Evolutionary conservation across 2,888 invertebrate genomes (phyloP), one percentile per base, ranked within the genome.

Genomic region (Conchocele bisecta): DNA sequence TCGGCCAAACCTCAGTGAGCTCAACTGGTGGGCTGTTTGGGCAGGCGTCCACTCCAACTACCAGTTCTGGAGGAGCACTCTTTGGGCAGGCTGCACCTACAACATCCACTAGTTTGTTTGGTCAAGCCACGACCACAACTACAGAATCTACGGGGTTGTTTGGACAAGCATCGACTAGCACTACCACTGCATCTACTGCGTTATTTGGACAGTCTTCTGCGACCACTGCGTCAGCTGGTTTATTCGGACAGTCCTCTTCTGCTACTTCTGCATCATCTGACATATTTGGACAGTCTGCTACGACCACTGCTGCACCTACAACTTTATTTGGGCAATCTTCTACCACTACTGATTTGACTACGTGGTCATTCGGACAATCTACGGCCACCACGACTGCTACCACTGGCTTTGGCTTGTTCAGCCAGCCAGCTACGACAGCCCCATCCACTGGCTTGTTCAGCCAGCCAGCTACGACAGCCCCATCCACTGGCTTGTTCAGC

Each of bases 251-350:
- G 13, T 22, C 58, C 2, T 13, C 31, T 39, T 29, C 31, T 9
- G 20, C 60, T n/a, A 28, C 46, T 24, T 44, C 33, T 17, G 41
- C 46, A 33, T 15, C n/a, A 17, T 58, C n/a, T 33, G 61, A 53
- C 39, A 6, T 31, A 28, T 59, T 51, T 31, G 51, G 31, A 17
- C 51, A 51, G 17, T 35, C 51, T 20, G 5, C 51, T 6, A 33
- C 20, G 31, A 15, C 20, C n/a, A 20, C n/a, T n/a, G 28, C n/a
- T 17, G n/a, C 13, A 46, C 17, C 53, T 11, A 50, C 48, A 26
- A 17, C 60, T 29, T 26, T 69, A 39, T 80, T 79, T 74, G 77
- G 73, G 22, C 44, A 67, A 22, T 51, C 57, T 22, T 33, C 75
- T n/a, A 59, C 66, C 11, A 51, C 60, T 41, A 33, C 51, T n/a